Conservation (phyloP, 1,140 invertebrate genomes). For the Tetramorium alpestre region DNA sequence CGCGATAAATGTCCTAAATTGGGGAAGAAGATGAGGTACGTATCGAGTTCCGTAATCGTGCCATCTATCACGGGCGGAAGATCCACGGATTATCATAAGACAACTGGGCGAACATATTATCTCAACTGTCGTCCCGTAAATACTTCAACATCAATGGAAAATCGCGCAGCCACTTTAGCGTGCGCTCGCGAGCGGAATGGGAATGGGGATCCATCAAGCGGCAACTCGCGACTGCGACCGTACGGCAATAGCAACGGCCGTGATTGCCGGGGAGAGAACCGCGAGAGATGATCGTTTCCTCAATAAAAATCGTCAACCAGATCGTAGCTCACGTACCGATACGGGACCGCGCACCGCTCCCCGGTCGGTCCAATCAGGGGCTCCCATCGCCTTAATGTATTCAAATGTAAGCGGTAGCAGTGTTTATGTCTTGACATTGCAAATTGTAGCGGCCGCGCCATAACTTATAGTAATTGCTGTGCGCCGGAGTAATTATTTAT, state of each 20-base stretch:
- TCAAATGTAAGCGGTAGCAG: constrained; percentile 86
- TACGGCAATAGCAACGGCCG: constrained; percentile 49
- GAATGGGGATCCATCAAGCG: constrained; percentile 66
- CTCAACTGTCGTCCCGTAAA: constrained; percentile 68
- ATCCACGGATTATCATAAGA: constrained; percentile 53
- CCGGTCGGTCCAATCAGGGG: constrained; percentile 79
- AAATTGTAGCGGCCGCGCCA: constrained; percentile 85
- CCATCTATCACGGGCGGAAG: constrained; percentile 1
- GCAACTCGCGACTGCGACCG: constrained; percentile 4
- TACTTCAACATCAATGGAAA: constrained; percentile 74
- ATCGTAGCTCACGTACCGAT: constrained; percentile 83
- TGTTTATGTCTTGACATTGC: constrained; percentile 87
- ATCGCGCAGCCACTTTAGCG: constrained; percentile 72
- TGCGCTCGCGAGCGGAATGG: constrained; percentile 63
- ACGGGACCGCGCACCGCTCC: constrained; percentile 73
- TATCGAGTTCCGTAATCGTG: neutral
- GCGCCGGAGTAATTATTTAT: constrained; percentile 86
- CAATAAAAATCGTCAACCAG: constrained; percentile 85
- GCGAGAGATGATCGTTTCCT: constrained; percentile 72
- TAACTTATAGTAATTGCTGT: constrained; percentile 86
- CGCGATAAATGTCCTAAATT: constrained; percentile 23
- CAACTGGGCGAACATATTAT: constrained; percentile 59
- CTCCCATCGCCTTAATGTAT: constrained; percentile 83
- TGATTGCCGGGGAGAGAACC: constrained; percentile 39
- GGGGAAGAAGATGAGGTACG: neutral